These are phyloP conservation scores for Gobio occitaniae DNA, from an alignment of 2,797 vertebrate species.

Conservation along the genomic window DNA sequence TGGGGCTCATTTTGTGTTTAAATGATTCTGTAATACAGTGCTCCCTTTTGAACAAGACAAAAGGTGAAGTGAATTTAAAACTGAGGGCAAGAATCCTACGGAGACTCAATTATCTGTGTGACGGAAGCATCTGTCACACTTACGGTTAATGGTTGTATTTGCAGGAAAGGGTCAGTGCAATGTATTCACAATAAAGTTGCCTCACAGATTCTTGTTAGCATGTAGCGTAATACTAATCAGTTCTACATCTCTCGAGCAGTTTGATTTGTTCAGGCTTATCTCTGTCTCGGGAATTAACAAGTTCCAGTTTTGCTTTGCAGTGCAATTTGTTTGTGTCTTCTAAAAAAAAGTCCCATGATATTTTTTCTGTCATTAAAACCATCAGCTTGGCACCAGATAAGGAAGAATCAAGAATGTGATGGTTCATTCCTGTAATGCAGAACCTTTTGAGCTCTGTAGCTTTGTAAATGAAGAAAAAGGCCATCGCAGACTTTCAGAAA, in stretches of 20 bases:
- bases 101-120: constrained; percentile 47
- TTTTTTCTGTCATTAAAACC: not conserved
- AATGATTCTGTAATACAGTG: not conserved
- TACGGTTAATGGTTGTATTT: constrained; percentile 12
- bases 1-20: not conserved
- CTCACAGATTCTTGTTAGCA: not conserved
- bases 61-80: constrained; percentile 44
- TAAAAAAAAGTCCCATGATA: not conserved
- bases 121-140: constrained; percentile 5
- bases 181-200: constrained; percentile 1
- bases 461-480: not conserved
- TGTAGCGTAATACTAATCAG: not conserved
- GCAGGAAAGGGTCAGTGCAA: not conserved
- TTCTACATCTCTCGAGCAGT: not conserved
- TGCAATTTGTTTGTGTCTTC: constrained; percentile 2
- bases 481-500: not conserved
- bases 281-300: not conserved
- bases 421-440: not conserved
- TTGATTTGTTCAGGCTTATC: constrained; percentile 16
- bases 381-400: not conserved
- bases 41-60: constrained; percentile 35
- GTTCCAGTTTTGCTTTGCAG: not conserved
- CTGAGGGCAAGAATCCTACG: constrained; percentile 45
- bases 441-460: not conserved
- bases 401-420: not conserved